These are phyloP conservation scores for Acropora tenuis DNA, from an alignment of 64 coral and sea anemone genomes.

Conservation along the genomic window DNA sequence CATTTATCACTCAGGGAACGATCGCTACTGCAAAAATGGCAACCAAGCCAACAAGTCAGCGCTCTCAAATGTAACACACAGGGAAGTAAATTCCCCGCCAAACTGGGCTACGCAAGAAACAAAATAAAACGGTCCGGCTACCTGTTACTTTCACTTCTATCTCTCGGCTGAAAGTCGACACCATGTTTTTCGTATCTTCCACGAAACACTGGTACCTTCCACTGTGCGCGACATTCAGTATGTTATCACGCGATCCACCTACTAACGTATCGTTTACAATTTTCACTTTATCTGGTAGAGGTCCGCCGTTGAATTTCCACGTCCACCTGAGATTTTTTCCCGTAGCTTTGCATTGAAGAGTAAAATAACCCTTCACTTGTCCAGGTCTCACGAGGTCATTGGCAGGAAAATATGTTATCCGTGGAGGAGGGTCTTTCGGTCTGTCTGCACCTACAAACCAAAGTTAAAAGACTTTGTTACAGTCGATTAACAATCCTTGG, in stretches of 20 bases:
- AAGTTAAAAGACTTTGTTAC: background rate
- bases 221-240: background rate
- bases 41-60: too few relatives aligned
- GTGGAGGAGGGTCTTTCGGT: background rate
- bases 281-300: rapidly evolving
- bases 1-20: too few relatives aligned
- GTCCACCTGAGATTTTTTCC: background rate
- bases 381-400: background rate
- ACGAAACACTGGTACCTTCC: background rate
- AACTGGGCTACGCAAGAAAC: too few relatives aligned
- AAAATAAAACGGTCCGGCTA: background rate
- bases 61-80: too few relatives aligned
- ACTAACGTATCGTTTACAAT: background rate
- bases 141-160: background rate
- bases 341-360: background rate
- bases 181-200: background rate
- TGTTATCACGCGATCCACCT: background rate
- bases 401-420: background rate
- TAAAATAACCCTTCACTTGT: background rate
- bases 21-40: too few relatives aligned
- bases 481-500: background rate
- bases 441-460: background rate
- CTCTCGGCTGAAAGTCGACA: background rate
- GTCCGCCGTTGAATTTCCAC: background rate
- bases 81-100: too few relatives aligned